Conservation (phyloP, 2,113 vertebrate species). For the Rhegmatorhina hoffmannsi region DNA sequence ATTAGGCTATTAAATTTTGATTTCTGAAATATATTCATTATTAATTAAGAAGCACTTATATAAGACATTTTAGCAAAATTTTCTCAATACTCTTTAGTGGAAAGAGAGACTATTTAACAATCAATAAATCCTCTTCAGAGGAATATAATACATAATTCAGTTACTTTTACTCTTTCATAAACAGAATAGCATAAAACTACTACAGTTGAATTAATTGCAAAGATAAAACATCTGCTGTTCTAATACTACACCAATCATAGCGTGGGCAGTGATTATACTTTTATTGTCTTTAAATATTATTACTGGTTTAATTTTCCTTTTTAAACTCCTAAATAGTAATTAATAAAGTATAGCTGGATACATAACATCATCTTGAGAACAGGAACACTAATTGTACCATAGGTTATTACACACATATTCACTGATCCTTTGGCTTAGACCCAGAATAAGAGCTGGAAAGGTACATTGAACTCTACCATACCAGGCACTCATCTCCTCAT, state of each 20-base stretch:
- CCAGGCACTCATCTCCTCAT: not conserved
- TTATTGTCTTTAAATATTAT: not conserved
- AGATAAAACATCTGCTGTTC: not conserved
- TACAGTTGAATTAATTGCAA: not conserved
- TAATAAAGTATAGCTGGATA: not conserved
- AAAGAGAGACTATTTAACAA: not conserved
- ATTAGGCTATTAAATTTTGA: conserved; percentile 54
- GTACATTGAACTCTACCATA: not conserved
- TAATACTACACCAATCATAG: not conserved
- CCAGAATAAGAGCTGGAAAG: not conserved
- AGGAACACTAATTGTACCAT: not conserved
- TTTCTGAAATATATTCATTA: conserved; percentile 44
- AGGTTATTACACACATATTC: not conserved
- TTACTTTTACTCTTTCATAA: not conserved
- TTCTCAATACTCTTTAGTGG: not conserved
- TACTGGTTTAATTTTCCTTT: not conserved
- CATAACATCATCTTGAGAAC: not conserved
- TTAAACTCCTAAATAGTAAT: not conserved
- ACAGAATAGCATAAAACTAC: not conserved
- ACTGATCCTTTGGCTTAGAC: not conserved
- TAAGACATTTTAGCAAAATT: not conserved
- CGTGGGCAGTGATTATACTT: not conserved
- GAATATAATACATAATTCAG: not conserved
- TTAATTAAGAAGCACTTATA: conserved; percentile 31
- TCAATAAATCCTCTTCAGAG: not conserved